These are phyloP conservation scores for Chymomyza fuscimana DNA, from an alignment of 2,888 invertebrate genomes.

Conservation along the genomic window DNA sequence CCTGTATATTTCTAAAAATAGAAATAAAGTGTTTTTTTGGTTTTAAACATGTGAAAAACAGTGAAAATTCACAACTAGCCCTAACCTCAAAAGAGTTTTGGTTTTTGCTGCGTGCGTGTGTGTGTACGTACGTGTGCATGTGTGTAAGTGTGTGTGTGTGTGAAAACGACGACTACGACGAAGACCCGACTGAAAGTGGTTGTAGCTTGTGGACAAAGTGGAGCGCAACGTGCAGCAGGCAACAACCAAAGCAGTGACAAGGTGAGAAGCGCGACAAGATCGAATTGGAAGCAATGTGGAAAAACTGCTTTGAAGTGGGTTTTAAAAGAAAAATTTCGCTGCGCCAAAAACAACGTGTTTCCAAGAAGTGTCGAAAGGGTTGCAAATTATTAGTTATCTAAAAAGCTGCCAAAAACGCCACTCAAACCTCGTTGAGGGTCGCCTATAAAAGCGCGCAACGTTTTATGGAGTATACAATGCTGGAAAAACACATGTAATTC, in stretches of 20 bases:
- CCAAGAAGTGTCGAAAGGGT: slow-evolving; percentile 11
- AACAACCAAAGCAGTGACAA: slow-evolving; percentile 41
- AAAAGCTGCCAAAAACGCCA: neutral
- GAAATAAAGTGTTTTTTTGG: slow-evolving; percentile 37
- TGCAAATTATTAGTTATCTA: neutral
- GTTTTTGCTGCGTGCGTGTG: slow-evolving; percentile 46
- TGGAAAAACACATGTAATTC: slow-evolving; percentile 71
- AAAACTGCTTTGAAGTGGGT: slow-evolving; percentile 68
- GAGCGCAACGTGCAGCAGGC: slow-evolving; percentile 41
- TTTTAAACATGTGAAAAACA: slow-evolving; percentile 55
- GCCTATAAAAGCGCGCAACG: slow-evolving; percentile 6
- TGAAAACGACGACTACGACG: slow-evolving; percentile 53
- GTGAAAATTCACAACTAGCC: slow-evolving; percentile 59
- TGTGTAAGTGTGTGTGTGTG: slow-evolving; percentile 31
- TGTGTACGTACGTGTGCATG: slow-evolving; percentile 35
- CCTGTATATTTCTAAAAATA: slow-evolving; percentile 43
- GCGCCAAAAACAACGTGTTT: slow-evolving; percentile 17
- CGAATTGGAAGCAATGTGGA: slow-evolving; percentile 59
- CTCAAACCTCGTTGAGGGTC: neutral
- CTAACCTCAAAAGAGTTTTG: slow-evolving; percentile 72
- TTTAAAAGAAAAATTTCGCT: slow-evolving; percentile 34
- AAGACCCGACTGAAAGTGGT: slow-evolving; percentile 62
- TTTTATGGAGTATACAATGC: slow-evolving; percentile 15
- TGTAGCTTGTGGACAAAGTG: slow-evolving; percentile 42
- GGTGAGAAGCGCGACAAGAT: slow-evolving; percentile 60